Evolutionary conservation across 92 coral and sea anemone species (phyloP).

Genomic region (Meandrina meandrites): DNA sequence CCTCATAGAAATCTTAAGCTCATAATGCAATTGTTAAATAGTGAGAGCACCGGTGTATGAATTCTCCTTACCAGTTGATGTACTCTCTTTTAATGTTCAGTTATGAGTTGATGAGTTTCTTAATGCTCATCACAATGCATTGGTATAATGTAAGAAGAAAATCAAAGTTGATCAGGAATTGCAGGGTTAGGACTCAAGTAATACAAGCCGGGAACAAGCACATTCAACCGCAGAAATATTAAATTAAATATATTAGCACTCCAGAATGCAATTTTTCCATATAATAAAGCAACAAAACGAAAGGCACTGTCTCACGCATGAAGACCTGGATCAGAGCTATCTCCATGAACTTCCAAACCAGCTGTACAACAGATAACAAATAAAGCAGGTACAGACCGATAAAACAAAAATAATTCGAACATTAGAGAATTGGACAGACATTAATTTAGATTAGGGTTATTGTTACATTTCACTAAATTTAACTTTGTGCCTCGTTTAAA

Average conservation of each 20-base stretch:
- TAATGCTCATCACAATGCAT: not conserved
- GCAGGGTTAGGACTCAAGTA: not conserved
- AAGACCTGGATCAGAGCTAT: not conserved
- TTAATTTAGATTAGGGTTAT: not conserved
- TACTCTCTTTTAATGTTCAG: not conserved
- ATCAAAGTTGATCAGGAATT: not conserved
- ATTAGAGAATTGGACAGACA: conserved; percentile 8
- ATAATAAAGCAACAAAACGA: not conserved
- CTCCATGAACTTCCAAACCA: not conserved
- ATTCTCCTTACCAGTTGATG: not conserved
- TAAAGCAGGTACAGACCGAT: not conserved
- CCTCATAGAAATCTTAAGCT: no score
- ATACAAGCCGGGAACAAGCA: not conserved
- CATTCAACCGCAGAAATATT: not conserved
- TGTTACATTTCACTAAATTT: not conserved
- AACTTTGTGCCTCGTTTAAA: not conserved
- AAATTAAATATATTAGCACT: not conserved
- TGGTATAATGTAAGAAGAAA: not conserved
- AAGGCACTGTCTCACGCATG: not conserved
- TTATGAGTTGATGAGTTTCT: no score
- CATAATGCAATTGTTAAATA: no score
- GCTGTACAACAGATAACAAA: not conserved
- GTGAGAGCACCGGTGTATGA: not conserved
- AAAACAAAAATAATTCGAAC: not conserved
- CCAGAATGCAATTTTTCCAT: not conserved